A percentile compares a stretch with the other conserved stretches of the same genome.
These are phyloP conservation scores for Xestia c-nigrum DNA, from an alignment of 2,888 invertebrate genomes.

Conservation along the genomic window DNA sequence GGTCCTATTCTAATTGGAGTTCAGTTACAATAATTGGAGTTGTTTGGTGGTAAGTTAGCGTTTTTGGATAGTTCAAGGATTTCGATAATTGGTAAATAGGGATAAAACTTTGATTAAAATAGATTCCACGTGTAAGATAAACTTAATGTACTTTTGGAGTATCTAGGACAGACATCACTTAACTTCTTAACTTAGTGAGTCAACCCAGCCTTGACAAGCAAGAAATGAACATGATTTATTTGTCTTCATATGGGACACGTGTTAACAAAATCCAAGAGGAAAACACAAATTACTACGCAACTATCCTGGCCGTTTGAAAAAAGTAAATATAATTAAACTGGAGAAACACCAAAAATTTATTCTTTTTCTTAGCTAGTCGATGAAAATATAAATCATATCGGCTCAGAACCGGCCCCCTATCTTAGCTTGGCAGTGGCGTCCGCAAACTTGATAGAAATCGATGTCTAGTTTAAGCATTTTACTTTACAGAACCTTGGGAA, in stretches of 20 bases:
- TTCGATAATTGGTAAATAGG: not conserved
- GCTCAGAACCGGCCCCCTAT: too few species aligned
- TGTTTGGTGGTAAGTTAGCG: slow-evolving; percentile 1
- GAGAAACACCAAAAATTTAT: not conserved
- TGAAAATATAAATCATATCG: too few species aligned
- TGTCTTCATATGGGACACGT: not conserved
- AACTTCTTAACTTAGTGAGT: not conserved
- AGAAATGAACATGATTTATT: not conserved
- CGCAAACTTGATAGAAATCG: not conserved
- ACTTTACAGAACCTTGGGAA: too few species aligned
- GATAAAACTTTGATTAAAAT: not conserved
- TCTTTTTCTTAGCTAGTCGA: too few species aligned
- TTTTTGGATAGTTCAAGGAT: slow-evolving; percentile 18
- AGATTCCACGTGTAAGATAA: not conserved
- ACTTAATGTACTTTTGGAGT: not conserved
- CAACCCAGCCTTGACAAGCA: not conserved
- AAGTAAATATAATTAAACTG: not conserved
- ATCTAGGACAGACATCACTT: not conserved
- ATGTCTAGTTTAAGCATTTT: not conserved
- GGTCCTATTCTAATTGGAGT: not conserved
- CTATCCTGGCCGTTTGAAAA: not conserved
- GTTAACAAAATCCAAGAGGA: not conserved
- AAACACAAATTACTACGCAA: not conserved
- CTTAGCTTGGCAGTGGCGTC: too few species aligned
- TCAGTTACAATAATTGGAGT: slow-evolving; percentile 5